Percentiles rank a stretch among this genome's conserved stretches.
Evolutionary conservation across 2,888 invertebrate genomes (phyloP).

Genomic region (Drosophila colorata): DNA sequence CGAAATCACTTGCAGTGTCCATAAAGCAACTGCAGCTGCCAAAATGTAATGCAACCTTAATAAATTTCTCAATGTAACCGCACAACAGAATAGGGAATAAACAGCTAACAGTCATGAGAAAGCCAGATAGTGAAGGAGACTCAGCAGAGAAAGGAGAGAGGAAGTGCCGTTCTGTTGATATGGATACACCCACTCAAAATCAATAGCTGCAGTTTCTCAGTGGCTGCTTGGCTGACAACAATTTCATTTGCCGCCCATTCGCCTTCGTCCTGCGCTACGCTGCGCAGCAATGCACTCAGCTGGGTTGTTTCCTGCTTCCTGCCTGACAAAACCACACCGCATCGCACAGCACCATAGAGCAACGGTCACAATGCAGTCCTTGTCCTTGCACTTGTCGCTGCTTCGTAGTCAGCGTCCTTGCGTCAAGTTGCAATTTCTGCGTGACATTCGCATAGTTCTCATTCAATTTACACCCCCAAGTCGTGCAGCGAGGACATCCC

Average conservation of each 20-base stretch:
- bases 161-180: constrained; percentile 7
- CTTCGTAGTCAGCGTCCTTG: constrained; percentile 25
- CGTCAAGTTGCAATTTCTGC: constrained; percentile 38
- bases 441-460: constrained; percentile 37
- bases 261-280: neutral
- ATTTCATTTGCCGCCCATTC: constrained; percentile 42
- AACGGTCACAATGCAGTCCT: constrained; percentile 33
- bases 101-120: constrained; percentile 7
- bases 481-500: constrained; percentile 20
- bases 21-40: constrained; percentile 39
- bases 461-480: constrained; percentile 44
- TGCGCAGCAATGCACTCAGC: neutral
- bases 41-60: constrained; percentile 48
- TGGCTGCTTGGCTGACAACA: constrained; percentile 34
- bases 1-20: constrained; percentile 27
- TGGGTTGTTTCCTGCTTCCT: constrained; percentile 32
- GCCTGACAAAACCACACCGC: constrained; percentile 17
- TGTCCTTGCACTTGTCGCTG: constrained; percentile 24
- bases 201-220: constrained; percentile 66
- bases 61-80: constrained; percentile 34
- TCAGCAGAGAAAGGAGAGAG: neutral
- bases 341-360: constrained; percentile 9
- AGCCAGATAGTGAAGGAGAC: neutral
- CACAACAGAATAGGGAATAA: constrained; percentile 13
- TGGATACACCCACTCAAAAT: constrained; percentile 50